Percentiles rank a stretch among this genome's conserved stretches.
Evolutionary conservation across 2,888 invertebrate genomes (phyloP).

Genomic region (Mycalesis mineus): DNA sequence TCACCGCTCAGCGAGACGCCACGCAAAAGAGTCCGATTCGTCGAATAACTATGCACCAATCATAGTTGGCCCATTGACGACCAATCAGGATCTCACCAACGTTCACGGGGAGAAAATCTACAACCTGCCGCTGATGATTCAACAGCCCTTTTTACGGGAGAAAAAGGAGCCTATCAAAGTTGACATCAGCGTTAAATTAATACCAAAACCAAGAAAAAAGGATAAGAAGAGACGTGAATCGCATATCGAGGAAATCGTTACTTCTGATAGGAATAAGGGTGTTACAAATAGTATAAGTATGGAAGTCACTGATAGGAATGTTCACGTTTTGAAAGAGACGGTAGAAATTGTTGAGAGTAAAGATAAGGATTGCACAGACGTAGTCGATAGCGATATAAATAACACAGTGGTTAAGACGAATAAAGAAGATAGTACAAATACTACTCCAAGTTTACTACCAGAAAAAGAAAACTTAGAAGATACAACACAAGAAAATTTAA

Average conservation of each 20-base stretch:
- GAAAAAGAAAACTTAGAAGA: neutral
- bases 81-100: conserved; percentile 71
- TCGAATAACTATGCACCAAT: conserved; percentile 74
- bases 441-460: conserved; percentile 2
- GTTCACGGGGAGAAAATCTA: conserved; percentile 64
- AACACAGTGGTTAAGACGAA: conserved; percentile 1
- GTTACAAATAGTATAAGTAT: conserved; percentile 67
- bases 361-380: conserved; percentile 32
- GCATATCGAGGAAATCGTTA: conserved; percentile 50
- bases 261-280: conserved; percentile 50
- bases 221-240: conserved; percentile 59
- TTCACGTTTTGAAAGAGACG: conserved; percentile 58
- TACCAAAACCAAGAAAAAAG: conserved; percentile 79
- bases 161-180: conserved; percentile 86
- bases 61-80: conserved; percentile 70
- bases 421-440: conserved; percentile 17
- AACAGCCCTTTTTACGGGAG: conserved; percentile 79
- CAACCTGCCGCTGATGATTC: conserved; percentile 74
- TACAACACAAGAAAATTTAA: neutral
- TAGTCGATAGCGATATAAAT: conserved; percentile 25
- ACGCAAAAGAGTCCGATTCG: conserved; percentile 78
- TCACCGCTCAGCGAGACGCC: conserved; percentile 64
- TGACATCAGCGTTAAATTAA: conserved; percentile 86
- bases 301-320: conserved; percentile 61
- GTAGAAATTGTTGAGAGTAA: conserved; percentile 52